Base-by-base conservation (phyloP, 1,140 invertebrate genomes). In the Heterodera carotae region DNA sequence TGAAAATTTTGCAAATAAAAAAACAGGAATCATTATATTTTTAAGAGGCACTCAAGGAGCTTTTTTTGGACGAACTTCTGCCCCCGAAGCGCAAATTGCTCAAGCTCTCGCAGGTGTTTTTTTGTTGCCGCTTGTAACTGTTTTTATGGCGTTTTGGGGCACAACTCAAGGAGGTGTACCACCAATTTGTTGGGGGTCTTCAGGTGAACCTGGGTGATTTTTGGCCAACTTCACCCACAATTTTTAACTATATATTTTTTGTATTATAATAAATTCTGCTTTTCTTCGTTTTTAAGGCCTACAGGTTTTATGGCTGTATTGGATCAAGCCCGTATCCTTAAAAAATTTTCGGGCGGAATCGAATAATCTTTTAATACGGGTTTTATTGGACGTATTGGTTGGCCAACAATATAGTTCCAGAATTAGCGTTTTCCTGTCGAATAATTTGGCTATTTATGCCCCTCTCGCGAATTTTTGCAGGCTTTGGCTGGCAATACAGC, bases 81-180 rank as follows among this genome's bases (percentile, higher is more conserved):
- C 91, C 92, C 75, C 91, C 92, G 0, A 89, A 92, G 75, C 88
- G 90, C 76, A 94, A 93, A 87, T 87, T 96, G 2, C 88, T 91
- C 39, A 89, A 90, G 31, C 94, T 96, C 87, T 89, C 92, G 36
- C 90, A 88, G 85, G 90, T 89, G 83, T 80, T 66, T 59, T 18
- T 62, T 18, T 25, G 12, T 53, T 80, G 53, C 69, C 27, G 36
- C 75, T 77, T 77, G 77, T 82, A 87, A 31, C 84, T 92, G 2
- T 78, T 91, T 2, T 78, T 89, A n/a, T 92, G 89, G 89, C 91
- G 92, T 81, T 96, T 92, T 90, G 95, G 97, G 89, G 92, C 93
- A 84, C 91, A 93, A 82, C 87, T 97, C 7, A 94, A 93, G 86
- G 89, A 91, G 79, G 88, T 90, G 33, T 97, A 95, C 89, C 88